Evolutionary conservation across 2,113 vertebrate genomes (phyloP), one percentile per base, ranked within the genome.

Genomic region (Turnix velox): DNA sequence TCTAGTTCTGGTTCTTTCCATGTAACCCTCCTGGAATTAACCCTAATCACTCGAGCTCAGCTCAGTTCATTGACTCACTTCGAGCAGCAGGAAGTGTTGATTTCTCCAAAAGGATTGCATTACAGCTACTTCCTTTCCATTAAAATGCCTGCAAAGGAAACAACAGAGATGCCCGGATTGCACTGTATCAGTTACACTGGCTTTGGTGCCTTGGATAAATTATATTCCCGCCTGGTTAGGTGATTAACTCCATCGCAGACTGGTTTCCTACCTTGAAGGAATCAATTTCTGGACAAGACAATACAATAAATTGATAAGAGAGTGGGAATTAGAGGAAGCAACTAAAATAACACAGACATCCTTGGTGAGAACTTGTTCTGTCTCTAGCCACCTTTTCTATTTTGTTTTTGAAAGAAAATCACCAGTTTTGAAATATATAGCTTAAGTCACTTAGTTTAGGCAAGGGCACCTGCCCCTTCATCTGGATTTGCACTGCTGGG

Each of bases 41-140:
- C 62, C 43, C 25, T 66, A 84, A 77, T 90, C 35, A 59, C 52
- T 27, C 4, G 2, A 90, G 72, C 59, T 65, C 73, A 45, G 39
- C 30, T 90, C 58, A 0, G 31, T 79, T 71, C 63, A 18, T 93
- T 67, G 51, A n/a, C 42, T 83, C 5, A 1, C 45, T 90, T 75
- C 12, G 0, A 92, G 68, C 62, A 83, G 75, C 1, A 0, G 67
- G 71, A 89, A 92, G 67, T 73, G 87, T 87, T 92, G 75, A 87
- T 91, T 92, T 93, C 89, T 80, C 78, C 71, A 76, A 94, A 79
- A 92, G 62, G 87, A 94, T 90, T 92, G 71, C 66, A 51, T 93
- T 95, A 91, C 81, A 28, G 54, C 49, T 69, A 65, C 66, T 92
- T 96, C 66, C 81, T 87, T 87, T 90, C 89, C 74, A 89, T 79